These are phyloP conservation scores for Hetaerina titia DNA, from an alignment of 2,888 invertebrate genomes.

Conservation along the genomic window DNA sequence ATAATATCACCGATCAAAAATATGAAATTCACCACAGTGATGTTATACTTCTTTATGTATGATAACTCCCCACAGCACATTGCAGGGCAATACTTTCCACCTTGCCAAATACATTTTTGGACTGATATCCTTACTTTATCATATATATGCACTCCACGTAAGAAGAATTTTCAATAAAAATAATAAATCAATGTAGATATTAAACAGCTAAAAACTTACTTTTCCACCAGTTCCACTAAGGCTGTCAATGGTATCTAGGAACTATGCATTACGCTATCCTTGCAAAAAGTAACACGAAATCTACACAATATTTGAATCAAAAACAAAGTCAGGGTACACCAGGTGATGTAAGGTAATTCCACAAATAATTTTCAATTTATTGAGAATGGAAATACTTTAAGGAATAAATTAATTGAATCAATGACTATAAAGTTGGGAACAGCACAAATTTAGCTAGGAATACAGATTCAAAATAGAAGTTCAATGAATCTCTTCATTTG, in stretches of 20 bases:
- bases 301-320: conserved; percentile 45
- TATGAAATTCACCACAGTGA: too few relatives aligned
- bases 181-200: not conserved
- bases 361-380: not conserved
- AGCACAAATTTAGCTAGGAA: too few relatives aligned
- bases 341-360: not conserved
- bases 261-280: not conserved
- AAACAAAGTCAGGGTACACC: not conserved
- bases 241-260: not conserved
- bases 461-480: too few relatives aligned
- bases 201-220: conserved; percentile 24
- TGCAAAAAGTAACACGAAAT: not conserved
- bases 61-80: not conserved
- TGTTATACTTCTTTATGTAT: too few relatives aligned
- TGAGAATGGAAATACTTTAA: too few relatives aligned
- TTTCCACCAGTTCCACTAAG: not conserved
- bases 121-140: not conserved
- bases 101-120: not conserved
- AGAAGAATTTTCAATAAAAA: not conserved
- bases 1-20: too few relatives aligned
- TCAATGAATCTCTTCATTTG: too few relatives aligned
- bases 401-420: too few relatives aligned
- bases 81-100: not conserved
- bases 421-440: too few relatives aligned
- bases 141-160: not conserved